Base-by-base conservation (phyloP, 2,797 vertebrate species). In the Anisognathus igniventris region DNA sequence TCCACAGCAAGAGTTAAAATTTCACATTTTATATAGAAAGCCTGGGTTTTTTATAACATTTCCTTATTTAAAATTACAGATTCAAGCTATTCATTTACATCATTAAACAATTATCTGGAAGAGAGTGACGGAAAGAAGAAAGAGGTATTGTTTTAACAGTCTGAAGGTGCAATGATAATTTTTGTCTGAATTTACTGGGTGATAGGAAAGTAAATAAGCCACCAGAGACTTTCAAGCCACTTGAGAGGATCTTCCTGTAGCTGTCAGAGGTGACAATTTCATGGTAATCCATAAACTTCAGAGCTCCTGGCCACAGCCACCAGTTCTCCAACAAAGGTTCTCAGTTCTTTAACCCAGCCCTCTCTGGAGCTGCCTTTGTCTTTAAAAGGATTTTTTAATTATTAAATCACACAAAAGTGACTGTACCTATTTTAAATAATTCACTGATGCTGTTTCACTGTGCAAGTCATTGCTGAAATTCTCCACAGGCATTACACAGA, bases 371-470 rank as follows among this genome's bases (percentile, higher is more conserved):
- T 53, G 48, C 19, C 44, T 87, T 86, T 31, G 37, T 48, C 70
- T 92, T 92, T 94, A 77, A 91, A 93, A 94, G 61, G 61, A 15
- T 21, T 68, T 85, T 81, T 95, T 30, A 94, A 92, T 90, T 91
- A 92, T 92, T 95, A 83, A 96, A 75, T 53, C 54, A 37, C 54
- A 14, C 24, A 83, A 24, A 96, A 95, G 82, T 47, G 62, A 81
- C 94, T 95, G 8, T 35, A 86, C 6, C 66, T 42, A 62, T 72
- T 77, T 68, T 95, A 86, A 96, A 96, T 94, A 88, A 96, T 95
- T 91, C 72, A 95, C 68, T 72, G 58, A 35, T 21, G 37, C 30
- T 72, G n/a, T 81, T 92, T 93, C 30, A 86, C 80, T 31, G 20
- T 35, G 57, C 42, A 37, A 91, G 81, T 57, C 77, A 74, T 39